A percentile compares a stretch with the other conserved stretches of the same genome.
Evolutionary conservation across 2,888 invertebrate species (phyloP).

Genomic region (Yponomeuta sedellus): DNA sequence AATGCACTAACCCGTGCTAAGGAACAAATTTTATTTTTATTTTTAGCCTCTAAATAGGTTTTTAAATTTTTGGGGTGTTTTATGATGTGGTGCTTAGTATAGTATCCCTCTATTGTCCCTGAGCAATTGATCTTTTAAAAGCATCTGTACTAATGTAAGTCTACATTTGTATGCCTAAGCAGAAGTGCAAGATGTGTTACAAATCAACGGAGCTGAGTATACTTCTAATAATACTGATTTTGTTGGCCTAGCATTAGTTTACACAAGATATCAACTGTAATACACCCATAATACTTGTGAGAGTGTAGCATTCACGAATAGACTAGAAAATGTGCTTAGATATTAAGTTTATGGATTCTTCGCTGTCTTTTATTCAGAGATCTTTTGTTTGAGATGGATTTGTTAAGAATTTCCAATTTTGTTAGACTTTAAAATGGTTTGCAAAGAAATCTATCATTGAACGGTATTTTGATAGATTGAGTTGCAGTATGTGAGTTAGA

Average conservation of each 20-base stretch:
- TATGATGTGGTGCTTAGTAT: no score
- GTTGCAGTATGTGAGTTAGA: not conserved
- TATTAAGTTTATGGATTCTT: not conserved
- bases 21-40: no score
- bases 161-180: not conserved
- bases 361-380: not conserved
- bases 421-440: not conserved
- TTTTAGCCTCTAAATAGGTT: no score
- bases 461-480: not conserved
- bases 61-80: no score
- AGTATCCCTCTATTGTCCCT: no score
- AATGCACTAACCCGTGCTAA: no score
- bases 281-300: not conserved
- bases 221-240: conserved; percentile 1
- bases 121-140: not conserved
- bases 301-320: not conserved
- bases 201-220: not conserved
- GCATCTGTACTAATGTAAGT: not conserved
- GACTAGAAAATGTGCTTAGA: not conserved
- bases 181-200: not conserved
- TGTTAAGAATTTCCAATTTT: not conserved
- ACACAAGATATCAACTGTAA: not conserved
- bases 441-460: not conserved
- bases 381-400: not conserved
- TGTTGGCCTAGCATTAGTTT: not conserved